Evolutionary conservation across 2,888 invertebrate genomes (phyloP).

Genomic region (Sarcophaga subvicina): DNA sequence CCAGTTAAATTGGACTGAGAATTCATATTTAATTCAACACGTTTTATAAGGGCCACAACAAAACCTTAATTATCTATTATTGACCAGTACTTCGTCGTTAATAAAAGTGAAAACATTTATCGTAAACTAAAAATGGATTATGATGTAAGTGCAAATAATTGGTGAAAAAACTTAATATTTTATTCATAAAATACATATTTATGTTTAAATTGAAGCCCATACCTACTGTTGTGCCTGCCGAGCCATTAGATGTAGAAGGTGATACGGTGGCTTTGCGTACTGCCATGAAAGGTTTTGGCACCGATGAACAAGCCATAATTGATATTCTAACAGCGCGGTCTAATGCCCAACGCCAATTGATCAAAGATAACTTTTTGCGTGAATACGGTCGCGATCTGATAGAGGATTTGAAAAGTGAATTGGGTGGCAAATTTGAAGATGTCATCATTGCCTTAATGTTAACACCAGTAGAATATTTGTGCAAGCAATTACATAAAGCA

Average conservation of each 20-base stretch:
- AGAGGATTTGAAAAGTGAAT: constrained; percentile 86
- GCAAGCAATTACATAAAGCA: constrained; percentile 87
- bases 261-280: constrained; percentile 84
- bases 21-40: not conserved
- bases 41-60: not conserved
- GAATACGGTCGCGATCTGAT: constrained; percentile 85
- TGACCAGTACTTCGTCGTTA: not conserved
- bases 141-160: constrained; percentile 36
- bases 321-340: constrained; percentile 86
- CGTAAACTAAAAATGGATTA: constrained; percentile 36
- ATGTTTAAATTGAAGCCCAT: constrained; percentile 66
- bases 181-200: too few relatives aligned
- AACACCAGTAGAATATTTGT: constrained; percentile 87
- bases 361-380: constrained; percentile 84
- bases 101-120: not conserved
- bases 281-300: constrained; percentile 63
- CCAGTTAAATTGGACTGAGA: not conserved
- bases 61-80: not conserved
- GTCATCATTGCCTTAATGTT: constrained; percentile 87
- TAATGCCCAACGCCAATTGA: constrained; percentile 87
- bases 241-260: constrained; percentile 85
- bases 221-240: constrained; percentile 84
- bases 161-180: too few relatives aligned
- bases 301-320: constrained; percentile 84
- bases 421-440: constrained; percentile 89